These are phyloP conservation scores for Drosophila pegasa DNA, from an alignment of 2,888 invertebrate genomes.

Conservation along the genomic window DNA sequence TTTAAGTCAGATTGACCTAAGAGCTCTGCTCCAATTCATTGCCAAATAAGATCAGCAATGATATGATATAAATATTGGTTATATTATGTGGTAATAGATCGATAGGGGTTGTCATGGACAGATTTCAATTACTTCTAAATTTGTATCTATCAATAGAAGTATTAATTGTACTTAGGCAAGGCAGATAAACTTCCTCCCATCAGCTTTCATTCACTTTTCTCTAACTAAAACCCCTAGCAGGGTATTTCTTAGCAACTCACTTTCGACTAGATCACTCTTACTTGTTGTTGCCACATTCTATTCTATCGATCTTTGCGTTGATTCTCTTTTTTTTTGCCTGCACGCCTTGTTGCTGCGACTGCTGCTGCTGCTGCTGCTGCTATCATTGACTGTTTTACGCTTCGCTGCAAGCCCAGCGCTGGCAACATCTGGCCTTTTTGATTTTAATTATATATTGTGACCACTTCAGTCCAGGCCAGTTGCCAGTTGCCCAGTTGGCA, in stretches of 20 bases:
- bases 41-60: no score
- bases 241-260: conserved; percentile 4
- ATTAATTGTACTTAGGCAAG: no score
- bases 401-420: conserved; percentile 25
- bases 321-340: conserved; percentile 20
- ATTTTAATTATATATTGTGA: conserved; percentile 80
- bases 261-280: conserved; percentile 9
- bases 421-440: conserved; percentile 73
- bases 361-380: conserved; percentile 46
- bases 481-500: conserved; percentile 3
- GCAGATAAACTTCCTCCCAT: not conserved
- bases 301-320: conserved; percentile 68
- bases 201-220: no score
- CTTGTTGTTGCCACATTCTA: conserved; percentile 39
- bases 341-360: conserved; percentile 25
- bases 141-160: not conserved
- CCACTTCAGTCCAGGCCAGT: conserved; percentile 58
- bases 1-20: no score
- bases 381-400: conserved; percentile 50
- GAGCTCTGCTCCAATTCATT: no score
- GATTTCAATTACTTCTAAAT: not conserved
- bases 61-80: no score
- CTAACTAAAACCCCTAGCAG: not conserved
- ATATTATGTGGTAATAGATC: no score
- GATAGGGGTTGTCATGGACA: no score